These are phyloP conservation scores for Standfussiana lucernea DNA, from an alignment of 2,888 invertebrate species.

Conservation along the genomic window DNA sequence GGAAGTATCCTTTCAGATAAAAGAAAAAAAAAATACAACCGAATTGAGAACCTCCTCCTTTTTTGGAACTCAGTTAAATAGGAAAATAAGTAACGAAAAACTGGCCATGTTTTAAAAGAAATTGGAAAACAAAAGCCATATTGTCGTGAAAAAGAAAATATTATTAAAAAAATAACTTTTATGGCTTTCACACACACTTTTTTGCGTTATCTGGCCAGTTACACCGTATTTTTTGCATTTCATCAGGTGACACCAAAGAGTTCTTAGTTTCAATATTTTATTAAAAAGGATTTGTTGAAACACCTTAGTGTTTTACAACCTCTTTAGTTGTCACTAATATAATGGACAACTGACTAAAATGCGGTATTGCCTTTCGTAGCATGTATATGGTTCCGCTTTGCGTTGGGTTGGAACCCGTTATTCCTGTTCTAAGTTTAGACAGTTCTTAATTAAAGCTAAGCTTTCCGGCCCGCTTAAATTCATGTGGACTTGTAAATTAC, in stretches of 20 bases:
- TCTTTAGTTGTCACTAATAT: background rate
- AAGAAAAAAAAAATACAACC: too few relatives aligned
- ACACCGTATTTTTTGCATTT: background rate
- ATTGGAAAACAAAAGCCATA: background rate
- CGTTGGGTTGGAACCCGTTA: slow-evolving; percentile 30
- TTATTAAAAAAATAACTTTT: background rate
- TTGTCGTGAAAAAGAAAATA: background rate
- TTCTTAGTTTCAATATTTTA: background rate
- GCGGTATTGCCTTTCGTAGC: slow-evolving; percentile 39
- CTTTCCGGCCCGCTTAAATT: slow-evolving; percentile 10
- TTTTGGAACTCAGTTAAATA: too few relatives aligned
- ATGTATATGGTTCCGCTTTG: slow-evolving; percentile 23
- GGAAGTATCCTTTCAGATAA: too few relatives aligned
- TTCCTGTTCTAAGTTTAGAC: slow-evolving; percentile 41
- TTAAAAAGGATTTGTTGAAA: background rate
- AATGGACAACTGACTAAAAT: slow-evolving; percentile 11
- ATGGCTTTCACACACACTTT: background rate
- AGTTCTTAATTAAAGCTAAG: slow-evolving; percentile 16
- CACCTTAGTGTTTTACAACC: background rate
- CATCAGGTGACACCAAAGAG: background rate
- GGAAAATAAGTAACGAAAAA: background rate
- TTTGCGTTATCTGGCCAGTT: background rate
- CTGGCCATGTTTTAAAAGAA: too few relatives aligned
- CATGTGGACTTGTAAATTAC: slow-evolving; percentile 25
- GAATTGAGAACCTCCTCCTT: too few relatives aligned